Base-by-base conservation (phyloP, 2,113 vertebrate genomes). In the Eulacestoma nigropectus region DNA sequence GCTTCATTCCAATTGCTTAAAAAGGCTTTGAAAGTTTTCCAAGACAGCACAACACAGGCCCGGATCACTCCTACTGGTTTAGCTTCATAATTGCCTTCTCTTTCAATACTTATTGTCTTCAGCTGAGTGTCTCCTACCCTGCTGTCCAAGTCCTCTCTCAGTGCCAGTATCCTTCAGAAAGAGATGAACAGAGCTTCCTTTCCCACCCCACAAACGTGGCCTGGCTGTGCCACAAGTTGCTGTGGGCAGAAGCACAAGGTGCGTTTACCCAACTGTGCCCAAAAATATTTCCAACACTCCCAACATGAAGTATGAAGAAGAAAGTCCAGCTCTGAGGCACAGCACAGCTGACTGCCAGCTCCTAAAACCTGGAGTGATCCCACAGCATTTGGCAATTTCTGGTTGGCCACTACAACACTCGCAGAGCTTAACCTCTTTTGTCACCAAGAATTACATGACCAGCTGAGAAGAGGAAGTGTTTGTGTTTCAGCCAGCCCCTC, bases 1-100 rank as follows among this genome's bases (percentile, higher is more conserved):
- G 52, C 78, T 92, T 92, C 52, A 53, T 87, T 90, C 64, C 90
- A 95, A 25, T 77, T 92, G 73, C 93, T 93, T 95, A 33, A 90
- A 96, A 95, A 94, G 76, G 56, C 52, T 87, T 92, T 96, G 96
- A 97, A 93, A 90, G 29, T 90, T 93, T 94, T 95, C 96, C 96
- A 95, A 84, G 83, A 68, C n/a, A 72, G 64, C 44, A 7, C 64
- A 78, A 90, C 83, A 35, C 12, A 57, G 42, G 49, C 76, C n/a
- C 88, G 68, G 44, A 86, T 84, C 84, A 68, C 44, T 94, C 47
- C 52, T 78, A 78, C 88, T 3, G 2, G 11, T 88, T 96, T 89
- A 87, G 73, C 32, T 96, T 70, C 41, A 27, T 68, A 87, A 95
- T 81, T 96, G 62, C 79, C 53, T 90, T 92, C 68, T 72, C 49